Percentiles rank a stretch among this genome's conserved stretches.
Evolutionary conservation across 2,797 vertebrate species (phyloP).

Genomic region (Chaetophractus vellerosus): DNA sequence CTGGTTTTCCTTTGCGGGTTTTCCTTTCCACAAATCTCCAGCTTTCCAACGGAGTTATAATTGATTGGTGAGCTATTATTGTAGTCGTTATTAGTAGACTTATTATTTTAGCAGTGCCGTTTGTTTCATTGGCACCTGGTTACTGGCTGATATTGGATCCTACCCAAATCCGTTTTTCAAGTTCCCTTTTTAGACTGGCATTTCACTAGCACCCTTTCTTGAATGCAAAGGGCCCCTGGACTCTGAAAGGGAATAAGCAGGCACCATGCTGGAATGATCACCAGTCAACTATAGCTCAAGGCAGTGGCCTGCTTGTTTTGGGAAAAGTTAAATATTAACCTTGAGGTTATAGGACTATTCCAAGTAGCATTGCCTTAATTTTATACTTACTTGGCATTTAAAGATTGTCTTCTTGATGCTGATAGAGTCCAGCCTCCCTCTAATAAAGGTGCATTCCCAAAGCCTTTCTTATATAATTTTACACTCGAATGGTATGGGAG

Average conservation of each 20-base stretch:
- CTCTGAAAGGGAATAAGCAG: conserved; percentile 72
- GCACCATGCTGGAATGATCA: conserved; percentile 59
- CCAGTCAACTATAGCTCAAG: conserved; percentile 63
- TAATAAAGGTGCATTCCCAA: conserved; percentile 31
- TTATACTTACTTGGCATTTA: conserved; percentile 64
- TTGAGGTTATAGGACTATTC: conserved; percentile 74
- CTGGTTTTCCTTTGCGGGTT: conserved; percentile 11
- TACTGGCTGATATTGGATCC: conserved; percentile 75
- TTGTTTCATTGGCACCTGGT: conserved; percentile 79
- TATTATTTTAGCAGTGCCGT: conserved; percentile 61
- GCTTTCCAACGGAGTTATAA: conserved; percentile 58
- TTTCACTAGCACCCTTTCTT: conserved; percentile 73
- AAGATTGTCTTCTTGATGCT: conserved; percentile 57
- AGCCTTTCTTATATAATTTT: background rate
- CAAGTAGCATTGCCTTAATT: conserved; percentile 66
- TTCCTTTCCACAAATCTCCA: conserved; percentile 14
- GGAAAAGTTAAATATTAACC: conserved; percentile 82
- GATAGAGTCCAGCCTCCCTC: background rate
- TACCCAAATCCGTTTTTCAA: conserved; percentile 77
- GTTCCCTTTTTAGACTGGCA: conserved; percentile 81
- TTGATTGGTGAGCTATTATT: conserved; percentile 74
- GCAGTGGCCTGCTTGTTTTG: conserved; percentile 73
- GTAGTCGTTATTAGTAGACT: conserved; percentile 50
- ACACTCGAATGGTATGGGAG: background rate
- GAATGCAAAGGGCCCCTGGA: conserved; percentile 75